Percentiles rank a stretch among this genome's conserved stretches.
Evolutionary conservation across 2,113 vertebrate species (phyloP).

Genomic region (Brachirus orientalis): DNA sequence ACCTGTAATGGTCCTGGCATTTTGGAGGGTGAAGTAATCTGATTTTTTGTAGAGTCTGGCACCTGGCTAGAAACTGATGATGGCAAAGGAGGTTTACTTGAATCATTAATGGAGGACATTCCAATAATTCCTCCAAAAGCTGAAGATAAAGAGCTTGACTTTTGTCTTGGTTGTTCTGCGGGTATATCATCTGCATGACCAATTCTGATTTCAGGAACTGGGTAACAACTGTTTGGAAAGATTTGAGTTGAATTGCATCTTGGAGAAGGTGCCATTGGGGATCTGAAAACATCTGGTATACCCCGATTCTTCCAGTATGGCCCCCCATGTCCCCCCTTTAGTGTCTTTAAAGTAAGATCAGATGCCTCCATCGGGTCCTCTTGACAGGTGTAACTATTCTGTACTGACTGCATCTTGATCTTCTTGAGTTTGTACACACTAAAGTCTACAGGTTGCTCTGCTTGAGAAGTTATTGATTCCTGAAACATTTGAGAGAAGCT

Average conservation of each 20-base stretch:
- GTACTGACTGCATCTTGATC: conserved; percentile 81
- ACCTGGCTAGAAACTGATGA: conserved; percentile 26
- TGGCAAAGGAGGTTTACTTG: conserved; percentile 48
- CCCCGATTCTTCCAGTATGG: conserved; percentile 79
- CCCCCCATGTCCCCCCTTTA: conserved; percentile 62
- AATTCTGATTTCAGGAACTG: conserved; percentile 77
- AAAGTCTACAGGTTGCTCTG: conserved; percentile 89
- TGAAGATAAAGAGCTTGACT: conserved; percentile 79
- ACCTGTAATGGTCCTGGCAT: conserved; percentile 32
- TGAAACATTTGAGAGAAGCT: conserved; percentile 91
- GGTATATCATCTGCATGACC: conserved; percentile 65
- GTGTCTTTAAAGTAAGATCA: conserved; percentile 82
- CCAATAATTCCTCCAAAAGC: conserved; percentile 71
- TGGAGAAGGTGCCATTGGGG: conserved; percentile 45
- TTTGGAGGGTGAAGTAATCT: conserved; percentile 54
- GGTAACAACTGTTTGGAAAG: conserved; percentile 30
- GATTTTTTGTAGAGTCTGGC: conserved; percentile 55
- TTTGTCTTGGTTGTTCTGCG: conserved; percentile 69
- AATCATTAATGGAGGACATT: conserved; percentile 70
- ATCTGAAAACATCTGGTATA: conserved; percentile 45
- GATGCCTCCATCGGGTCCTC: conserved; percentile 74
- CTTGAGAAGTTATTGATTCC: conserved; percentile 85
- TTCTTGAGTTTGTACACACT: conserved; percentile 87
- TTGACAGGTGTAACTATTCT: conserved; percentile 61
- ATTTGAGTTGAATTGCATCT: conserved; percentile 58